A percentile compares a stretch with the other conserved stretches of the same genome.
Conservation (phyloP, 1,140 invertebrate genomes). For the Maconellicoccus hirsutus region DNA sequence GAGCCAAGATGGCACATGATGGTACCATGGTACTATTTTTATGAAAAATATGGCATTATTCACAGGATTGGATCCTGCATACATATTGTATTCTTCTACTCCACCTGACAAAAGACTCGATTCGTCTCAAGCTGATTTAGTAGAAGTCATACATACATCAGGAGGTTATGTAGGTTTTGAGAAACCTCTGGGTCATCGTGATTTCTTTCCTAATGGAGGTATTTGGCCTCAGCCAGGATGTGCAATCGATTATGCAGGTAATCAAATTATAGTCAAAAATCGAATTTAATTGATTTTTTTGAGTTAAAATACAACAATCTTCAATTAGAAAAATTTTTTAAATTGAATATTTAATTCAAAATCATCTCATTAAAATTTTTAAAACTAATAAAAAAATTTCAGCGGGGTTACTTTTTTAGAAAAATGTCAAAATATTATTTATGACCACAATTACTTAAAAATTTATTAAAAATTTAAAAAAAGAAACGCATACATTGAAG, state of each 20-base stretch:
- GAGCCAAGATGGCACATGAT: neutral
- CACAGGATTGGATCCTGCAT: constrained; percentile 33
- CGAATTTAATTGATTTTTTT: too few species aligned
- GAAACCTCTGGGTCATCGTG: constrained; percentile 42
- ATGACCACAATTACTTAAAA: too few species aligned
- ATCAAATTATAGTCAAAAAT: too few species aligned
- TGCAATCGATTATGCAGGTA: constrained; percentile 28
- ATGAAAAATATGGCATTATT: neutral
- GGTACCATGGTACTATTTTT: neutral
- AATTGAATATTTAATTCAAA: too few species aligned
- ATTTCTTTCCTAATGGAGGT: constrained; percentile 52
- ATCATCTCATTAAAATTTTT: too few species aligned
- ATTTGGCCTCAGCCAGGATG: constrained; percentile 47
- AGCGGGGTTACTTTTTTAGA: too few species aligned
- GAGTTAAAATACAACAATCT: too few species aligned
- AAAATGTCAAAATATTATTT: too few species aligned
- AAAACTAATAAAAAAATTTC: too few species aligned
- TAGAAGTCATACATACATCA: constrained; percentile 50
- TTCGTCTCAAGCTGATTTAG: constrained; percentile 39
- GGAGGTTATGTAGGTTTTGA: constrained; percentile 43
- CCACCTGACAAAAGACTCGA: constrained; percentile 29
- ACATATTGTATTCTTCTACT: constrained; percentile 32
- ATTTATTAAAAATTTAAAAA: too few species aligned
- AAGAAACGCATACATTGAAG: neutral
- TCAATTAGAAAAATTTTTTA: too few species aligned